phyloP scores from a whole-genome alignment of 2,888 invertebrate genomes.

The Mesorhabditis sp. region DNA sequence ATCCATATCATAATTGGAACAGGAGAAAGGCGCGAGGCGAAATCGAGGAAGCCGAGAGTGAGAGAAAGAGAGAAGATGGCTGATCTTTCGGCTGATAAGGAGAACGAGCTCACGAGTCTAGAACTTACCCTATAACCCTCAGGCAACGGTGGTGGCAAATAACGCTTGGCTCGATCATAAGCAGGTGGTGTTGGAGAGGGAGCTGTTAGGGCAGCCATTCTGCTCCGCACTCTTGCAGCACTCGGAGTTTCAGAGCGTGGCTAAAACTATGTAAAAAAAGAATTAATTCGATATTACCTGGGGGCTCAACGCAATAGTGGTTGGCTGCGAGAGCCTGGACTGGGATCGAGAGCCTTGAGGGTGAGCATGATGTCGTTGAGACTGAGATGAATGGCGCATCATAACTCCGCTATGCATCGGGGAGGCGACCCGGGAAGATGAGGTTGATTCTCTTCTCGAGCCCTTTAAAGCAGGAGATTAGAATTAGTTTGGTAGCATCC shows the following conservation, averaged over 20 bases:
- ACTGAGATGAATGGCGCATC: background rate
- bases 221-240: conserved; percentile 23
- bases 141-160: conserved; percentile 53
- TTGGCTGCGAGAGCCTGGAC: conserved; percentile 5
- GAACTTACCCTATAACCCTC: conserved; percentile 47
- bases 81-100: no score
- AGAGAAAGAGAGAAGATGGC: no score
- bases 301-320: background rate
- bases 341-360: background rate
- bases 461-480: background rate
- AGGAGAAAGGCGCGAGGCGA: no score
- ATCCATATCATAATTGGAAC: no score
- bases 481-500: no score
- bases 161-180: conserved; percentile 47
- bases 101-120: background rate
- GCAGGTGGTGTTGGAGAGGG: conserved; percentile 51
- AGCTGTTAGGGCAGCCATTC: conserved; percentile 36
- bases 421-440: background rate
- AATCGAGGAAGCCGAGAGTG: no score
- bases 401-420: background rate
- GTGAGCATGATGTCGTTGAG: background rate
- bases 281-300: background rate
- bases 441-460: background rate
- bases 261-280: conserved; percentile 1
- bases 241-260: conserved; percentile 5